These are phyloP conservation scores for Papilio dardanus DNA, from an alignment of 1,140 invertebrate genomes.

Conservation along the genomic window DNA sequence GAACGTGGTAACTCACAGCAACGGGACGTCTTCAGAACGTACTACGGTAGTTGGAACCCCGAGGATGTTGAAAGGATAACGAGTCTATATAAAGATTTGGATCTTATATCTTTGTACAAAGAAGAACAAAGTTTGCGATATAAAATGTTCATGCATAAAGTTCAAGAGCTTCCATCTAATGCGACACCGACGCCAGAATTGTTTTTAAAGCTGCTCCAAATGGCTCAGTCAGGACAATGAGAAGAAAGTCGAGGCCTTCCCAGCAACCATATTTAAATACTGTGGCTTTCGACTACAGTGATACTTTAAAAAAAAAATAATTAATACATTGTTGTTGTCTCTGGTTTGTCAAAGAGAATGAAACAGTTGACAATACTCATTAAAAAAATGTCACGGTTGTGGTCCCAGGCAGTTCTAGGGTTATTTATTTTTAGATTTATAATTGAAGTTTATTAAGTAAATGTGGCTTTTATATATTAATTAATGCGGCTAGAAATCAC, in stretches of 20 bases:
- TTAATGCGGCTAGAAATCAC: no score
- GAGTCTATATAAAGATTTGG: slow-evolving; percentile 90
- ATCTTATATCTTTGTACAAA: background rate
- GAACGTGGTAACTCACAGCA: slow-evolving; percentile 87
- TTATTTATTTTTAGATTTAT: no score
- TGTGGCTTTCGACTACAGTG: no score
- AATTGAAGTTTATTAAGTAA: no score
- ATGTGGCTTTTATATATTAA: no score
- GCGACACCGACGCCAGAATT: slow-evolving; percentile 11
- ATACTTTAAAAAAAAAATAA: no score
- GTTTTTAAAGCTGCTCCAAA: slow-evolving; percentile 18
- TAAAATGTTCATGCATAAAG: slow-evolving; percentile 24
- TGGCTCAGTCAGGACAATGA: background rate
- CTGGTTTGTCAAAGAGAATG: no score
- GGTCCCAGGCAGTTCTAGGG: no score
- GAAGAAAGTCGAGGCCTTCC: background rate
- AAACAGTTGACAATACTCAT: no score
- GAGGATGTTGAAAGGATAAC: slow-evolving; percentile 89
- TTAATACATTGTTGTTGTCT: no score
- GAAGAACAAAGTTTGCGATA: background rate
- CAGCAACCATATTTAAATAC: background rate
- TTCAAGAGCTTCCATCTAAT: slow-evolving; percentile 12
- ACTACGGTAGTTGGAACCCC: slow-evolving; percentile 88
- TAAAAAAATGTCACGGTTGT: no score
- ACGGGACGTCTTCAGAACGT: slow-evolving; percentile 85